Base-by-base conservation (phyloP, 2,888 invertebrate genomes). In the Drosophila conformis region DNA sequence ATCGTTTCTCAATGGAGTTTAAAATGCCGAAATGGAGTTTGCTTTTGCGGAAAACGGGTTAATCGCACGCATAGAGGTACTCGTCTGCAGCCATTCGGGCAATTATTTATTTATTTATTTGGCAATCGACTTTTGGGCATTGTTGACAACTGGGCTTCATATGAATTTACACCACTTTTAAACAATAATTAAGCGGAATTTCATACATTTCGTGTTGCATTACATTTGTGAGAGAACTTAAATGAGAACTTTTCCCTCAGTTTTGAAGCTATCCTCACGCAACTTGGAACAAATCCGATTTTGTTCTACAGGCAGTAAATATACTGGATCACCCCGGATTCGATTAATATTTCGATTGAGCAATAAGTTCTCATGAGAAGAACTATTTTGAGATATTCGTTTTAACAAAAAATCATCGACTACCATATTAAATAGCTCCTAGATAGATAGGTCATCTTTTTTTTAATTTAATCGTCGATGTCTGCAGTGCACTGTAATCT, bases 51-150 rank as follows among this genome's bases (percentile, higher is more conserved):
- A 31, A 42, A 62, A 35, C 42, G 64, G 53, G 42, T 42, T 52
- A 46, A 66, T 66, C 65, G 65, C 29, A 18, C 27, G 11, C 35
- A 52, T 29, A 66, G 35, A 40, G 29, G 36, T 38, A 46, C 15
- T 49, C 49, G 62, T 18, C 33, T 52, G 52, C 40, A 27, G 46
- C 18, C 31, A 52, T 33, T 35, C 54, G 42, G 21, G 3, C 52
- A 18, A 46, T 62, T 42, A 54, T 54, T 59, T 73, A 73, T 72
- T 73, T 35, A 65, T 53, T 54, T 54, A 29, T 10, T 29, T 29
- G 51, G 29, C 29, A 29, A 3, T 7, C 51, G 46, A 38, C 52
- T 63, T 33, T 35, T 36, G 36, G n/a, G 2, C 11, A 33, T 15
- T 49, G 53, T 38, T 53, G 36, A 53, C 42, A 52, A 27, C 40